Base-by-base conservation (phyloP, 2,113 vertebrate genomes). In the Muntiacus muntjak region DNA sequence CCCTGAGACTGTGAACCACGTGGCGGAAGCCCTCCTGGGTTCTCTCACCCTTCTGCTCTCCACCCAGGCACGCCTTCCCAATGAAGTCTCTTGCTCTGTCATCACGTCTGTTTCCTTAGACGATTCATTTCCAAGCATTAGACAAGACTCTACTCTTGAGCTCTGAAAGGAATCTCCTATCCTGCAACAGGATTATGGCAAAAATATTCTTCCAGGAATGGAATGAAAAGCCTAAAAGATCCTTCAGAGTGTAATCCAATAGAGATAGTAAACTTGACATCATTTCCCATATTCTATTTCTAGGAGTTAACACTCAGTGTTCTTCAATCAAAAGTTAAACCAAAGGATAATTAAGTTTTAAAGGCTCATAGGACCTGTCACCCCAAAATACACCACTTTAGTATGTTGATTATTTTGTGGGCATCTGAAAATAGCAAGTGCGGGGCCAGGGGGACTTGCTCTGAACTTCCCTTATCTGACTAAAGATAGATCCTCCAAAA, bases 171-270 rank as follows among this genome's bases (percentile, higher is more conserved):
- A 28, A 3, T 78, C 25, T 28, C 36, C 74, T 26, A 15, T 78
- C 23, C 40, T 45, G 25, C 43, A 45, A 28, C 74, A 78, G 36
- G 26, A 13, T 28, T 33, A 52, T 62, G 36, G 10, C 84, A 21
- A 55, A 52, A 30, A 55, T 50, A 82, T 64, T 83, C 28, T 93
- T 5, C 43, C 60, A 36, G 5, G n/a, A 95, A 78, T 62, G 45
- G 40, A 86, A 43, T 71, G 62, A n/a, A 64, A 86, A 97, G 4
- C 67, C 92, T n/a, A 89, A 55, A 92, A 52, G 4, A 57, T 43
- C 47, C 52, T 87, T 81, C 87, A 74, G 47, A 71, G 13, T 14
- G 45, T 40, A 28, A 74, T 10, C 45, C 36, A 36, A 16, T 4
- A n/a, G 30, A 50, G 16, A 86, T 30, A 7, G 21, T 58, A 58